Percentiles rank a stretch among this genome's conserved stretches.
Conservation (phyloP, 1,140 invertebrate species). For the Helicoverpa armigera region DNA sequence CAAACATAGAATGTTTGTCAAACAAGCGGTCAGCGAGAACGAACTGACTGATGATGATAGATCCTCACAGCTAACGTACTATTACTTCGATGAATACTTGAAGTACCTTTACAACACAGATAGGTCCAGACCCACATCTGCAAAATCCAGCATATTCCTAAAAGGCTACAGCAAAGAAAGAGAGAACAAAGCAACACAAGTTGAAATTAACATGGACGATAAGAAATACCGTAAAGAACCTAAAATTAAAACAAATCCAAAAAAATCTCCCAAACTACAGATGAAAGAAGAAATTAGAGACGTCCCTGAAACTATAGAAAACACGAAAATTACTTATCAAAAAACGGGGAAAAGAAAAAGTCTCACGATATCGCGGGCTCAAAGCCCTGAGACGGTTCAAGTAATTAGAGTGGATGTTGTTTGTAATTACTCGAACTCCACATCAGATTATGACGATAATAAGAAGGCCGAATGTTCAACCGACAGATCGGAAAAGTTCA, state of each 20-base stretch:
- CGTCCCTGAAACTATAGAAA: slow-evolving; percentile 50
- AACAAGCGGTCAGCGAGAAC: slow-evolving; percentile 72
- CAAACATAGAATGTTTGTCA: slow-evolving; percentile 81
- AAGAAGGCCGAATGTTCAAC: slow-evolving; percentile 56
- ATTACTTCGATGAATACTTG: slow-evolving; percentile 78
- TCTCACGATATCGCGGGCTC: slow-evolving; percentile 79
- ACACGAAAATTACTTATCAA: slow-evolving; percentile 73
- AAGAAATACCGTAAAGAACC: slow-evolving; percentile 55
- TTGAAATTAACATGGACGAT: slow-evolving; percentile 54
- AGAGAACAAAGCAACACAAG: slow-evolving; percentile 56
- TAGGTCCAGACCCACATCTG: slow-evolving; percentile 67
- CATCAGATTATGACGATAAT: slow-evolving; percentile 69
- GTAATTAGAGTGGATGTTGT: slow-evolving; percentile 84
- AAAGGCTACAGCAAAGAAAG: slow-evolving; percentile 45
- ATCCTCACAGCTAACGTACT: slow-evolving; percentile 68
- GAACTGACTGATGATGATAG: slow-evolving; percentile 60
- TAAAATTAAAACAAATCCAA: slow-evolving; percentile 53
- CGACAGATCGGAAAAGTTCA: slow-evolving; percentile 52
- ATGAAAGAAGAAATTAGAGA: slow-evolving; percentile 48
- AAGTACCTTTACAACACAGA: slow-evolving; percentile 73
- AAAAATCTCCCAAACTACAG: slow-evolving; percentile 32
- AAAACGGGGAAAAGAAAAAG: slow-evolving; percentile 82
- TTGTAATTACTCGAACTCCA: slow-evolving; percentile 71
- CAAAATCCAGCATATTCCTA: slow-evolving; percentile 69
- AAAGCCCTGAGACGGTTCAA: slow-evolving; percentile 83